Evolutionary conservation across 2,797 vertebrate genomes (phyloP).

Genomic region (Nasua narica): DNA sequence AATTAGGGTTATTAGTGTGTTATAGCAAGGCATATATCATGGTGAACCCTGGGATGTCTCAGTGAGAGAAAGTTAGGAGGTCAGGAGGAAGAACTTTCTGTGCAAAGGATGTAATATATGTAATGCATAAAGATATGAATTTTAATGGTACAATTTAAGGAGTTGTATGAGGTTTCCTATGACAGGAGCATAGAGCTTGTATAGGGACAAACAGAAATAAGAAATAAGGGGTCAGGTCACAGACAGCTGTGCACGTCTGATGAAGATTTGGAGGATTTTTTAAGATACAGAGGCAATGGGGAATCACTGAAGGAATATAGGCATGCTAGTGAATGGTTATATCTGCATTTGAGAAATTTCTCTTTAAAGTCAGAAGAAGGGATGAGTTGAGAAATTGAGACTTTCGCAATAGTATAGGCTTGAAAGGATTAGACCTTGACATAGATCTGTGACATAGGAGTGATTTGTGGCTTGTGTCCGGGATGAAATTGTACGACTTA

Average conservation of each 20-base stretch:
- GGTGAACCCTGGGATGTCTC: neutral
- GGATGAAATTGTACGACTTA: neutral
- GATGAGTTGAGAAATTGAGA: neutral
- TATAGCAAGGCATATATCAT: neutral
- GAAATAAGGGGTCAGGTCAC: neutral
- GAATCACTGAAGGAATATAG: neutral
- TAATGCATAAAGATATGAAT: neutral
- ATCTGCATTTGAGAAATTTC: neutral
- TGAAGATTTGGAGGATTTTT: neutral
- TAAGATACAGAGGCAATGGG: neutral
- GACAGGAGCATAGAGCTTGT: neutral
- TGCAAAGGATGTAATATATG: neutral
- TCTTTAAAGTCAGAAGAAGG: neutral
- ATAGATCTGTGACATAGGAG: neutral
- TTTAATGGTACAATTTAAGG: neutral
- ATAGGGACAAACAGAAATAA: neutral
- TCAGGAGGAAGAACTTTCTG: neutral
- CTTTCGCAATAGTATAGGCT: neutral
- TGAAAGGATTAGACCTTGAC: neutral
- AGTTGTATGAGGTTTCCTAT: neutral
- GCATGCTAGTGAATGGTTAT: neutral
- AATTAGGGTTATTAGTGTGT: neutral
- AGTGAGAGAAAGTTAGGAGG: neutral
- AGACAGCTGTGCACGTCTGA: neutral
- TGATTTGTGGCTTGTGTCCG: neutral